These are phyloP conservation scores for Acropternis orthonyx DNA, from an alignment of 2,797 vertebrate genomes.

Conservation along the genomic window DNA sequence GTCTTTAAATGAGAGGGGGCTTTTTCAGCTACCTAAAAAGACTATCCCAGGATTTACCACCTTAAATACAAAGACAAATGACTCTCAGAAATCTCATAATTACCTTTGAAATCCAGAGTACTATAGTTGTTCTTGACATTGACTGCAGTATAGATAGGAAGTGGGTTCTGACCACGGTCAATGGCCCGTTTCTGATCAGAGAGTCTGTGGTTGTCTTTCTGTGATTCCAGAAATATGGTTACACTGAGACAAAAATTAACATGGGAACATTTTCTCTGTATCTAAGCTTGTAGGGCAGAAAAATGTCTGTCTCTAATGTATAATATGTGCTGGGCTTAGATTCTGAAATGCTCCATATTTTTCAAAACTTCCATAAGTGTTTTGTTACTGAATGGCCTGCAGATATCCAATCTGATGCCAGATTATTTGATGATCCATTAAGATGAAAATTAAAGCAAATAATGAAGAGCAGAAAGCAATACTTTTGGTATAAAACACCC, in stretches of 20 bases:
- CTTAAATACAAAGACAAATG: background rate
- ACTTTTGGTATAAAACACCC: background rate
- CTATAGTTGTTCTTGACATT: slow-evolving; percentile 80
- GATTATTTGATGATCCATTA: background rate
- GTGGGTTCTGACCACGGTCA: slow-evolving; percentile 77
- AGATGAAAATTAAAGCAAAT: background rate
- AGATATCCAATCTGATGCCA: background rate
- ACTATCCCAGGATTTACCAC: background rate
- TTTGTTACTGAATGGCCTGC: background rate
- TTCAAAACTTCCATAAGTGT: background rate
- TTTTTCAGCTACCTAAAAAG: background rate
- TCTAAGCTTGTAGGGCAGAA: background rate
- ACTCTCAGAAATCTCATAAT: background rate
- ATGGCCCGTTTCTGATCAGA: slow-evolving; percentile 78
- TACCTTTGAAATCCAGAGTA: slow-evolving; percentile 83
- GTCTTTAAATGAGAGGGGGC: background rate
- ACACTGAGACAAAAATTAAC: background rate
- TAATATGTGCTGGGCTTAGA: background rate
- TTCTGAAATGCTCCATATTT: background rate
- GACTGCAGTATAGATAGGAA: slow-evolving; percentile 81
- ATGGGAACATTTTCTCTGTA: background rate
- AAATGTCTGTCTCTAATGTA: background rate
- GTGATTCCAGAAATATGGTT: slow-evolving; percentile 4
- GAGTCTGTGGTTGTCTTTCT: slow-evolving; percentile 78
- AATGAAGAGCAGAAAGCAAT: background rate